Percentiles rank a stretch among this genome's conserved stretches.
Evolutionary conservation across 2,113 vertebrate genomes (phyloP).

Genomic region (Indri indri): DNA sequence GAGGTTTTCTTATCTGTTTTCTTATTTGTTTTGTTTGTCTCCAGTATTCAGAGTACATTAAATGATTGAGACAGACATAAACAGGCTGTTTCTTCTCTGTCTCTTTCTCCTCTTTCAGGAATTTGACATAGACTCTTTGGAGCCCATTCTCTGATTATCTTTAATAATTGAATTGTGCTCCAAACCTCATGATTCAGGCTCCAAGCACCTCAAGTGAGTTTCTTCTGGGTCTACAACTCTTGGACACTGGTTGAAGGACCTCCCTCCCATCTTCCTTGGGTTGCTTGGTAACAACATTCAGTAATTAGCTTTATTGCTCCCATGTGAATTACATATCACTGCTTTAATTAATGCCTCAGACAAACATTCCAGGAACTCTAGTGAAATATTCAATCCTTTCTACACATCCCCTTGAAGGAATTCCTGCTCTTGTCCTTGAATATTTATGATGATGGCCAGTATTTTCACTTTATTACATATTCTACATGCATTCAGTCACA

Average conservation of each 20-base stretch:
- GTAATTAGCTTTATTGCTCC: not conserved
- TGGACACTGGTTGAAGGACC: not conserved
- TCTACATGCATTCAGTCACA: not conserved
- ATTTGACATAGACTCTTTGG: not conserved
- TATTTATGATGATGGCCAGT: not conserved
- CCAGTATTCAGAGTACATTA: not conserved
- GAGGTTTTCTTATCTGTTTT: not conserved
- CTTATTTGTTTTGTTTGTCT: not conserved
- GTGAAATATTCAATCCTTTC: not conserved
- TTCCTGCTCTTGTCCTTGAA: not conserved
- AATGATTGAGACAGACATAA: not conserved
- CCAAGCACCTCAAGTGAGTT: not conserved
- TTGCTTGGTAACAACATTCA: slow-evolving; percentile 29
- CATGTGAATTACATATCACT: not conserved
- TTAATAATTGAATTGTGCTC: not conserved
- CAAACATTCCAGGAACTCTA: not conserved
- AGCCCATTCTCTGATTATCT: not conserved
- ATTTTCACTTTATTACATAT: slow-evolving; percentile 58
- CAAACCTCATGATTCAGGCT: not conserved
- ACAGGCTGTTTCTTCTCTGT: not conserved
- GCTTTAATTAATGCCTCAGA: slow-evolving; percentile 13
- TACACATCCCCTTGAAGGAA: not conserved
- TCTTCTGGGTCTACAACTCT: not conserved
- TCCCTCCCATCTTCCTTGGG: not conserved
- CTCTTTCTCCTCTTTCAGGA: not conserved